A percentile compares a stretch with the other conserved stretches of the same genome.
These are phyloP conservation scores for Drosophila seguyi DNA, from an alignment of 1,140 invertebrate species.

Conservation along the genomic window DNA sequence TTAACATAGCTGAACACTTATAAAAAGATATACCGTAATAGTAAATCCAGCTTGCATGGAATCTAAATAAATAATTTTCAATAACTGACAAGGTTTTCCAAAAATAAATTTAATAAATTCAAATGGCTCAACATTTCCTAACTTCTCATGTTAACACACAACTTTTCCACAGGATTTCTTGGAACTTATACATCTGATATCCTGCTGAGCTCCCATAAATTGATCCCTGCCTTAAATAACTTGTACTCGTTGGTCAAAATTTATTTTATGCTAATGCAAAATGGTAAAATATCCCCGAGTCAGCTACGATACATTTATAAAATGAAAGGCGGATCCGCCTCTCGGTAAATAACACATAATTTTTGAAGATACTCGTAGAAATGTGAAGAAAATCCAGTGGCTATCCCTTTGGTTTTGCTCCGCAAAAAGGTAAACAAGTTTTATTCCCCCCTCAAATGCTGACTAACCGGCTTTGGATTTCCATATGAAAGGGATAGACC, in stretches of 20 bases:
- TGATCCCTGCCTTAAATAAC: constrained; percentile 12
- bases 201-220: constrained; percentile 7
- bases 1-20: background rate
- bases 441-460: constrained; percentile 41
- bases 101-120: constrained; percentile 11
- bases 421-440: constrained; percentile 46
- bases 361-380: constrained; percentile 16
- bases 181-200: background rate
- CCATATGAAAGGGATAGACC: constrained; percentile 51
- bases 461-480: constrained; percentile 45
- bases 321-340: constrained; percentile 12
- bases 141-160: background rate
- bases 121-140: background rate
- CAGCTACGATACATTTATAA: constrained; percentile 42
- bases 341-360: constrained; percentile 38
- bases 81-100: background rate
- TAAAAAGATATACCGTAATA: background rate
- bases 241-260: constrained; percentile 18
- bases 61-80: background rate
- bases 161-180: background rate
- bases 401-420: constrained; percentile 19
- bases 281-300: constrained; percentile 30
- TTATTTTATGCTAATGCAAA: constrained; percentile 48
- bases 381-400: constrained; percentile 39
- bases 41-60: background rate